Conservation (phyloP, 2,888 invertebrate species). For the Alviniconcha strummeri region DNA sequence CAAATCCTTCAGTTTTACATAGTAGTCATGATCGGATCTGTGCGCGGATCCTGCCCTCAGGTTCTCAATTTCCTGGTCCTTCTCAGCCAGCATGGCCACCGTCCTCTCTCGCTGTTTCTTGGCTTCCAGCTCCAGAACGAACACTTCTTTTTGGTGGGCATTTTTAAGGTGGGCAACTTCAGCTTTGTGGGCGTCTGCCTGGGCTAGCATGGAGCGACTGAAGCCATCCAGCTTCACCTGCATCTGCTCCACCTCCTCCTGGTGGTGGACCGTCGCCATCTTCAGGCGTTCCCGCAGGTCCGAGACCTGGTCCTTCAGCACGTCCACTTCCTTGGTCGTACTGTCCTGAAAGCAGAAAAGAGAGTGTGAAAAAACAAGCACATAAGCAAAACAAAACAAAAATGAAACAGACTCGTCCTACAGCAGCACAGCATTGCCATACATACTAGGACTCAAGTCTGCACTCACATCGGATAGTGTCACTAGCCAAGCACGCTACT, state of each 20-base stretch:
- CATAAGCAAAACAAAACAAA: conserved; percentile 7
- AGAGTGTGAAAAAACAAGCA: too few relatives aligned
- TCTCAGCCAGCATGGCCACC: conserved; percentile 85
- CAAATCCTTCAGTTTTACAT: conserved; percentile 31
- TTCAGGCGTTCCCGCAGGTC: conserved; percentile 75
- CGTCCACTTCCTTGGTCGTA: conserved; percentile 60
- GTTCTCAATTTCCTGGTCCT: conserved; percentile 78
- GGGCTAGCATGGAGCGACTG: conserved; percentile 61
- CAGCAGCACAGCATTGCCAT: not conserved
- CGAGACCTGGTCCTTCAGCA: conserved; percentile 76
- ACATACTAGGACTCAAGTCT: too few relatives aligned
- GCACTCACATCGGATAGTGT: too few relatives aligned
- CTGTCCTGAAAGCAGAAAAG: conserved; percentile 51
- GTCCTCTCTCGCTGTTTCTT: conserved; percentile 88
- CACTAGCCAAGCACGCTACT: too few relatives aligned
- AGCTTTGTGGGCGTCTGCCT: conserved; percentile 71
- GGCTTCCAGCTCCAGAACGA: conserved; percentile 67
- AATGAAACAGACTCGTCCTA: not conserved
- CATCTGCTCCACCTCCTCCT: conserved; percentile 74
- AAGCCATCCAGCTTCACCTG: conserved; percentile 61
- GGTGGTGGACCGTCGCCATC: conserved; percentile 54
- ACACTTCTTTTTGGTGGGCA: conserved; percentile 81
- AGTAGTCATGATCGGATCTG: conserved; percentile 46
- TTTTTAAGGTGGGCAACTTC: conserved; percentile 71
- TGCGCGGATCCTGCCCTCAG: conserved; percentile 66